Conservation (phyloP, 2,888 invertebrate genomes). For the Blastobasis lacticolella region DNA sequence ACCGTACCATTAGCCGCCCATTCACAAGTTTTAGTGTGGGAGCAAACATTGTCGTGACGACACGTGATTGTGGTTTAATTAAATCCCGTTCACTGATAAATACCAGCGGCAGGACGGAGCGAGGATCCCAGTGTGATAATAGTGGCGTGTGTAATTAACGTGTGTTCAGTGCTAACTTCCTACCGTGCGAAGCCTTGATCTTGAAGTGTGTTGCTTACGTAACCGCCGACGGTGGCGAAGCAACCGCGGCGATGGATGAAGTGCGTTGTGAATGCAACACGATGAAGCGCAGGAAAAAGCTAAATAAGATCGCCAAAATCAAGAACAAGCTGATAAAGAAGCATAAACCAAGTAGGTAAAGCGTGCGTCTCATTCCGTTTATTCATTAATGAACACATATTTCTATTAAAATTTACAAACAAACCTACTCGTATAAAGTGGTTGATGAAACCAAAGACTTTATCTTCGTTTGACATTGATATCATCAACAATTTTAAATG, state of each 20-base stretch:
- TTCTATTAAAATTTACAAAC: no score
- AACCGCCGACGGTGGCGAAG: background rate
- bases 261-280: conserved; percentile 29
- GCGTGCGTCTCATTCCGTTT: no score
- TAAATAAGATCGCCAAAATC: conserved; percentile 55
- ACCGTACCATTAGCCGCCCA: conserved; percentile 38
- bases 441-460: no score
- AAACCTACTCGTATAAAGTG: no score
- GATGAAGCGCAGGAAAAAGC: conserved; percentile 51
- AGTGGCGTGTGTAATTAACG: background rate
- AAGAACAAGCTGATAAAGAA: conserved; percentile 62
- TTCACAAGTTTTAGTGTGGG: conserved; percentile 44
- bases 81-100: conserved; percentile 4
- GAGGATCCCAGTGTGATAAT: background rate
- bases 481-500: no score
- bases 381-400: no score
- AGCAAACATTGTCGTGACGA: conserved; percentile 44
- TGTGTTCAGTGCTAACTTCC: conserved; percentile 1
- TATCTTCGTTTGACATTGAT: no score
- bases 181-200: conserved; percentile 7
- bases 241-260: conserved; percentile 30
- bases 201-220: conserved; percentile 2
- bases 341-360: conserved; percentile 53
- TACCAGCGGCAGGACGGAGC: background rate
- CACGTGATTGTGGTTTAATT: conserved; percentile 34